Conservation (phyloP, 2,888 invertebrate species). For the Meteorus colon region DNA sequence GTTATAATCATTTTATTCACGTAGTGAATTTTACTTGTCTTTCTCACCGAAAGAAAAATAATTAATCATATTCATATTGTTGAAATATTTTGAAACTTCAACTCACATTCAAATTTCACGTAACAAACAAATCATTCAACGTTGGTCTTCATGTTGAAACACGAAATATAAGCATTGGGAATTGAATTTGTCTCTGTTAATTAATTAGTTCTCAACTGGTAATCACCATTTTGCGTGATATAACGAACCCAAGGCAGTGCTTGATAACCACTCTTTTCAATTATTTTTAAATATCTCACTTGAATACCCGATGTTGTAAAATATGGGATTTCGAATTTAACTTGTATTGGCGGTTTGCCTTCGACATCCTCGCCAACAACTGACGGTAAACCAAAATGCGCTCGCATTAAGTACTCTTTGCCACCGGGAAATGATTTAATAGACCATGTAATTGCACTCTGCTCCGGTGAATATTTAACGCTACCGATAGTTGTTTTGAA, state of each 20-base stretch:
- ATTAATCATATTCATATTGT: background rate
- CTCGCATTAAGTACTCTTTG: slow-evolving; percentile 98
- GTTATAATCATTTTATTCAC: background rate
- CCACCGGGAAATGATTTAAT: slow-evolving; percentile 98
- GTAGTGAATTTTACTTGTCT: background rate
- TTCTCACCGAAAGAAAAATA: background rate
- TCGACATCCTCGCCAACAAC: slow-evolving; percentile 95
- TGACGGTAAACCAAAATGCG: slow-evolving; percentile 97
- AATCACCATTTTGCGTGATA: slow-evolving; percentile 99
- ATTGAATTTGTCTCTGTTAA: background rate
- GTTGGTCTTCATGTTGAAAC: background rate
- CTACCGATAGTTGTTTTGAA: slow-evolving; percentile 98
- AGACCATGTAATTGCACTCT: slow-evolving; percentile 97
- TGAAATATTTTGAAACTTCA: background rate
- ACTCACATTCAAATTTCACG: background rate
- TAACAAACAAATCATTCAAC: background rate
- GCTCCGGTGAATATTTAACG: slow-evolving; percentile 97
- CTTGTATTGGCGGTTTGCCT: slow-evolving; percentile 98
- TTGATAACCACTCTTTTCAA: slow-evolving; percentile 99
- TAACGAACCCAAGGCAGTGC: slow-evolving; percentile 99
- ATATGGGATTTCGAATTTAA: slow-evolving; percentile 99
- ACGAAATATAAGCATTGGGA: background rate
- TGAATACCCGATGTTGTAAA: slow-evolving; percentile 99
- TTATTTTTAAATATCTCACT: slow-evolving; percentile 96
- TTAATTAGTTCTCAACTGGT: slow-evolving; percentile 95